These are phyloP conservation scores for Drosophila watanabei DNA, from an alignment of 1,140 invertebrate species.

Conservation along the genomic window DNA sequence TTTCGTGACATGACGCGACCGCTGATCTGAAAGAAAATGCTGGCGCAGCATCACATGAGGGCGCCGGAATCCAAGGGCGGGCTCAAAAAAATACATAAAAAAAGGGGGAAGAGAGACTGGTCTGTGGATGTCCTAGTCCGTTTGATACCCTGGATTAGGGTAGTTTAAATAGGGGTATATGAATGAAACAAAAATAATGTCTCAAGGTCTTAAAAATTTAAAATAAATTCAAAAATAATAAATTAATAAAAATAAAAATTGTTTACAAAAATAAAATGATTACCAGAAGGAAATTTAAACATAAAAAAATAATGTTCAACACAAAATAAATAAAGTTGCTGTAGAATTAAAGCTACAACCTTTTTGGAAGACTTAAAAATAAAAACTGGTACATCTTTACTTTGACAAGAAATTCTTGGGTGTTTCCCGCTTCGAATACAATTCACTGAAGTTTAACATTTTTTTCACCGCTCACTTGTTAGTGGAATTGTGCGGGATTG, in stretches of 20 bases:
- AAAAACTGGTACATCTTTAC: background rate
- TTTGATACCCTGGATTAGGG: slow-evolving; percentile 13
- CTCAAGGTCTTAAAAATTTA: no score
- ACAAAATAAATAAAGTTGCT: background rate
- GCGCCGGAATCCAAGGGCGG: slow-evolving; percentile 18
- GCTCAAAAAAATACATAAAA: background rate
- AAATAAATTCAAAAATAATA: background rate
- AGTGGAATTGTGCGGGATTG: slow-evolving; percentile 35
- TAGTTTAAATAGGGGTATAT: background rate
- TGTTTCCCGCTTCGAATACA: background rate
- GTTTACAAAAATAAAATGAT: no score
- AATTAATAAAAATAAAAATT: no score
- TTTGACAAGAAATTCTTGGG: background rate
- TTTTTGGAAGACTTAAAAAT: background rate
- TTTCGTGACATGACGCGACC: slow-evolving; percentile 38
- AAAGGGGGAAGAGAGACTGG: background rate
- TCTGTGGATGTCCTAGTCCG: slow-evolving; percentile 13
- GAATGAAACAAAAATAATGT: no score
- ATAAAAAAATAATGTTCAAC: background rate
- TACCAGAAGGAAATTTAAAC: no score
- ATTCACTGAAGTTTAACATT: background rate
- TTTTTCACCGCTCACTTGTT: slow-evolving; percentile 38
- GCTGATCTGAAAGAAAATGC: slow-evolving; percentile 59
- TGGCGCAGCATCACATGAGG: slow-evolving; percentile 59
- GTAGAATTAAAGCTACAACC: no score